Evolutionary conservation across 1,140 invertebrate genomes (phyloP).

Genomic region (Cecropterus lyciades): DNA sequence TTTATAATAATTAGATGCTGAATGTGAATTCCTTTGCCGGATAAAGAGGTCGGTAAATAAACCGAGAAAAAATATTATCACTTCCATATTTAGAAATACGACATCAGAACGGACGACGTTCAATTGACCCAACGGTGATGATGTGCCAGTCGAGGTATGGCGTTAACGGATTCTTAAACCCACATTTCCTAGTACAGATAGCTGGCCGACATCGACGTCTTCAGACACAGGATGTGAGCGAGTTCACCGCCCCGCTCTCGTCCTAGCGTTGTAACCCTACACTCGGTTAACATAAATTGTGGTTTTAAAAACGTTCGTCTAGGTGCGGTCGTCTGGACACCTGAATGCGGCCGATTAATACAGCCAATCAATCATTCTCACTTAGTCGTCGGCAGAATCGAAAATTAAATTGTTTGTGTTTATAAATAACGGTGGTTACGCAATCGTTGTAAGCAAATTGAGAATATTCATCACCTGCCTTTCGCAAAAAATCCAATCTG

Average conservation of each 20-base stretch:
- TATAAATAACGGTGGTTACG: constrained; percentile 35
- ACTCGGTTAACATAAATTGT: constrained; percentile 58
- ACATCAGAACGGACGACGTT: constrained; percentile 41
- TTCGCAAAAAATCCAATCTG: constrained; percentile 57
- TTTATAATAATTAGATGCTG: constrained; percentile 19
- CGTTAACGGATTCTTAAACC: constrained; percentile 73
- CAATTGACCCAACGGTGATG: constrained; percentile 60
- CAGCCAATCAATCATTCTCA: constrained; percentile 10
- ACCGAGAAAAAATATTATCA: constrained; percentile 28
- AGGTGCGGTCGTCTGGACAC: constrained; percentile 29
- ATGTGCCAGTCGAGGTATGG: constrained; percentile 56
- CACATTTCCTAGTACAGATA: constrained; percentile 73
- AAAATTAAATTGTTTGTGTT: constrained; percentile 32
- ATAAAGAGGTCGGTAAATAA: constrained; percentile 41
- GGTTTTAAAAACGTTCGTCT: constrained; percentile 52
- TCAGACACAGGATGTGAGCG: constrained; percentile 69
- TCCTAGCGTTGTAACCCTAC: constrained; percentile 60
- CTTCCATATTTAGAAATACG: constrained; percentile 18
- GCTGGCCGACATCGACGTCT: constrained; percentile 57
- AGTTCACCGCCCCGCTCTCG: constrained; percentile 67
- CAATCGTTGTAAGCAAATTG: constrained; percentile 41
- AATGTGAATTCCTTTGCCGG: constrained; percentile 23
- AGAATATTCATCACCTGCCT: constrained; percentile 45
- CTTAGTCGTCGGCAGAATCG: constrained; percentile 11
- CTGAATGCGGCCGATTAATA: constrained; percentile 36